Evolutionary conservation across 2,888 invertebrate genomes (phyloP).

Genomic region (Drosophila neotestacea): DNA sequence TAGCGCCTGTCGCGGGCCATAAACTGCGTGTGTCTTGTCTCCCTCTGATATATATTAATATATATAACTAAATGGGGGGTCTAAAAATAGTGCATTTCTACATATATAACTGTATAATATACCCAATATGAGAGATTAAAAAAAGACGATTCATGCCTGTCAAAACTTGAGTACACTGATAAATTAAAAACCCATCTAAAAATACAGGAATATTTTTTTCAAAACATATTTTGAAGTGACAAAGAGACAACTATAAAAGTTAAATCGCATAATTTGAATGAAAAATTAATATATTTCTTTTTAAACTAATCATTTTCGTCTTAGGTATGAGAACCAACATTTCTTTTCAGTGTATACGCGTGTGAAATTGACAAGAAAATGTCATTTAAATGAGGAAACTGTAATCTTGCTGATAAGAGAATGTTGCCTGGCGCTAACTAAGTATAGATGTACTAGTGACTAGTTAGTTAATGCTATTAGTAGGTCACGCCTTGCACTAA

Average conservation of each 20-base stretch:
- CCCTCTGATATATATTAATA: slow-evolving; percentile 8
- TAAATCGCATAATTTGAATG: too few species aligned
- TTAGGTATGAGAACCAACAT: too few species aligned
- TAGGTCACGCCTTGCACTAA: slow-evolving; percentile 44
- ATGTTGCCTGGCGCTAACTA: slow-evolving; percentile 37
- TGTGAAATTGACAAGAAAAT: slow-evolving; percentile 46
- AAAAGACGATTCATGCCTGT: slow-evolving; percentile 44
- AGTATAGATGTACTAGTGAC: background rate
- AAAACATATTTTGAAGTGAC: too few species aligned
- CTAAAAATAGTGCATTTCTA: slow-evolving; percentile 43
- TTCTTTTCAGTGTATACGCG: slow-evolving; percentile 2
- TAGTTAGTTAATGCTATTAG: slow-evolving; percentile 8
- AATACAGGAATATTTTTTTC: too few species aligned
- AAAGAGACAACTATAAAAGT: too few species aligned
- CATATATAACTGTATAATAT: slow-evolving; percentile 41
- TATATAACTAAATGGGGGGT: slow-evolving; percentile 11
- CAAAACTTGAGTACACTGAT: slow-evolving; percentile 34
- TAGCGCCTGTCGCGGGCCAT: slow-evolving; percentile 75
- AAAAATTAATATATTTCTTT: too few species aligned
- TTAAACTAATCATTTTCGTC: too few species aligned
- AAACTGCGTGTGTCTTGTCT: slow-evolving; percentile 27
- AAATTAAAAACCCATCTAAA: too few species aligned
- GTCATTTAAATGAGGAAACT: slow-evolving; percentile 49
- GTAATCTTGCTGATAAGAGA: slow-evolving; percentile 48
- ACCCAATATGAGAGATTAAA: slow-evolving; percentile 17